Evolutionary conservation across 2,797 vertebrate species (phyloP).

Genomic region (Paramormyrops hopkinsi): DNA sequence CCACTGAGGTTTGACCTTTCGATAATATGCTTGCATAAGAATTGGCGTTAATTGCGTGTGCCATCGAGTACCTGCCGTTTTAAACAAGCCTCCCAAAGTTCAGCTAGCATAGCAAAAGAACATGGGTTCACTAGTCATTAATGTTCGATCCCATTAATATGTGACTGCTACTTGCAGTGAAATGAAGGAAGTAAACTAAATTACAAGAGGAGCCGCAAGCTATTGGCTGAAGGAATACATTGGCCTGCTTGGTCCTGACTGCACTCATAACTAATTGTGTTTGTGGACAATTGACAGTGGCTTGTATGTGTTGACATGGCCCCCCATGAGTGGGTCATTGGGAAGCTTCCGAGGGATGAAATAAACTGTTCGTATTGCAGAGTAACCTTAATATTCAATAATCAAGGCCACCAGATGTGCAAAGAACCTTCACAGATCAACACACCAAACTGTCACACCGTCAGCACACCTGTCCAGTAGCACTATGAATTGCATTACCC

Average conservation of each 20-base stretch:
- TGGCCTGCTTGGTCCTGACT: slow-evolving; percentile 30
- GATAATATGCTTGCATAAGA: not conserved
- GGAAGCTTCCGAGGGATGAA: slow-evolving; percentile 23
- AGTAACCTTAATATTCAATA: slow-evolving; percentile 32
- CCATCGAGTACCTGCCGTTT: not conserved
- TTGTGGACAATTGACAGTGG: slow-evolving; percentile 33
- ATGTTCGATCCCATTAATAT: not conserved
- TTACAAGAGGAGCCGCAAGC: slow-evolving; percentile 25
- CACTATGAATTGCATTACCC: not conserved
- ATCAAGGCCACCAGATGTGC: slow-evolving; percentile 19
- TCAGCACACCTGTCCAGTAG: not conserved
- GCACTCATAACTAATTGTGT: slow-evolving; percentile 37
- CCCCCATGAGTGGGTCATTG: slow-evolving; percentile 31
- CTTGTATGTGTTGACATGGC: slow-evolving; percentile 30
- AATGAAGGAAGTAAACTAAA: slow-evolving; percentile 26
- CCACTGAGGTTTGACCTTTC: not conserved
- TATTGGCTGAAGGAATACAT: slow-evolving; percentile 34
- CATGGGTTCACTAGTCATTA: not conserved
- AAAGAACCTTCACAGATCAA: not conserved
- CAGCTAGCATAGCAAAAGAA: slow-evolving; percentile 11
- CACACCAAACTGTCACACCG: not conserved
- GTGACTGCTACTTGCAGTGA: not conserved
- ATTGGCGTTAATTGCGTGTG: not conserved
- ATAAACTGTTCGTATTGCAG: slow-evolving; percentile 32
- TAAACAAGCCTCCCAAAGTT: not conserved